Percentiles rank a stretch among this genome's conserved stretches.
These are phyloP conservation scores for Subanguina moxae DNA, from an alignment of 1,140 invertebrate genomes.

Conservation along the genomic window DNA sequence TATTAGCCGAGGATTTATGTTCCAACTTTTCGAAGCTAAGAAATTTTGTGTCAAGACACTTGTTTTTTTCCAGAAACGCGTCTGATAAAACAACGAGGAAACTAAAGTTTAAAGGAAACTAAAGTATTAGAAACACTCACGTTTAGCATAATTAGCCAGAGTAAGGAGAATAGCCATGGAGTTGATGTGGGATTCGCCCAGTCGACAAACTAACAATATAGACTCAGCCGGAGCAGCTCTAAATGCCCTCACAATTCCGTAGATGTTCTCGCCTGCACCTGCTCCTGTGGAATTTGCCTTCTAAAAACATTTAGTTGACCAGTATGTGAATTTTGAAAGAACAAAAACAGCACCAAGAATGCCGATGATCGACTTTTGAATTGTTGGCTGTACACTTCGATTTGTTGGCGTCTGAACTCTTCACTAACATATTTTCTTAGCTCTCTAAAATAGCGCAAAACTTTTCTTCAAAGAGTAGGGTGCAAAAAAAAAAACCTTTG, in stretches of 20 bases:
- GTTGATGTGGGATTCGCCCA: constrained; percentile 22
- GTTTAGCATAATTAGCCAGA: constrained; percentile 37
- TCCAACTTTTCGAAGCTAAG: too few relatives aligned
- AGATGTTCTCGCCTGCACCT: constrained; percentile 25
- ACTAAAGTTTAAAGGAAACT: not conserved
- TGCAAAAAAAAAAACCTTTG: not conserved
- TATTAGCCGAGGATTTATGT: too few relatives aligned
- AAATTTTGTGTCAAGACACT: too few relatives aligned
- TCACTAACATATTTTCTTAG: constrained; percentile 16
- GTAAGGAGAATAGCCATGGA: constrained; percentile 35
- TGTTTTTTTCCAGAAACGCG: too few relatives aligned
- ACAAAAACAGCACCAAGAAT: constrained; percentile 10
- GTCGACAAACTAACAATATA: constrained; percentile 35
- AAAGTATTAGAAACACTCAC: constrained; percentile 11
- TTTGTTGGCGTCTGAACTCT: constrained; percentile 2
- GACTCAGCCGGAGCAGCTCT: constrained; percentile 33
- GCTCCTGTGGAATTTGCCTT: constrained; percentile 17
- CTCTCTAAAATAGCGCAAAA: constrained; percentile 13
- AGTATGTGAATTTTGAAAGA: not conserved
- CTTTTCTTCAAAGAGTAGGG: not conserved
- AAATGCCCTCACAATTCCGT: constrained; percentile 35
- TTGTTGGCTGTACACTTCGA: constrained; percentile 28
- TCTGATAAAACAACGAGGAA: too few relatives aligned
- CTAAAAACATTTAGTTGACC: not conserved
- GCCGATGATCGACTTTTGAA: constrained; percentile 15